phyloP scores from a whole-genome alignment of 53 echinoderm and acorn worm species.

The Holothuria leucospilota region DNA sequence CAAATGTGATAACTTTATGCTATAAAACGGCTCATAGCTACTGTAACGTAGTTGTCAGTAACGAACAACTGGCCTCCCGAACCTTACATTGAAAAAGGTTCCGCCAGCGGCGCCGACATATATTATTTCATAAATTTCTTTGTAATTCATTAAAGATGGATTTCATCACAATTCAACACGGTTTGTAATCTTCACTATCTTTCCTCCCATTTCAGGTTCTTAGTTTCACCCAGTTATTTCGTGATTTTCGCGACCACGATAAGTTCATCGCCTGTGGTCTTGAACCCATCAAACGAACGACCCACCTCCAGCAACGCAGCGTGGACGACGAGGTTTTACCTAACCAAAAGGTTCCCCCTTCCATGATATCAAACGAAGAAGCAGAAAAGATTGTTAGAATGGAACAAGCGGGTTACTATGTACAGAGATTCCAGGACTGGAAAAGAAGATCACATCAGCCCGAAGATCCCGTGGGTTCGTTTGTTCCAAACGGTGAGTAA shows the following conservation, averaged over 20 bases:
- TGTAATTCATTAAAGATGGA: neutral
- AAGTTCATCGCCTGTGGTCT: slow-evolving; percentile 92
- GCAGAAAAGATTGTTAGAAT: slow-evolving; percentile 18
- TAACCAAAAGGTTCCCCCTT: slow-evolving; percentile 22
- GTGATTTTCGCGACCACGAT: slow-evolving; percentile 87
- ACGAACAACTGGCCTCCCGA: no score
- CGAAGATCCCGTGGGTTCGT: slow-evolving; percentile 32
- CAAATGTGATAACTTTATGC: no score
- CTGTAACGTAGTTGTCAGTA: no score
- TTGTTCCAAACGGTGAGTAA: slow-evolving; percentile 57
- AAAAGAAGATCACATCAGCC: slow-evolving; percentile 55
- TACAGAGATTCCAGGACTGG: slow-evolving; percentile 63
- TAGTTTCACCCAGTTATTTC: slow-evolving; percentile 93
- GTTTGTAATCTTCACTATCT: neutral
- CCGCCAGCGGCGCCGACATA: no score
- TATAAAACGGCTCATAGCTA: no score
- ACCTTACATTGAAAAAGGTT: no score
- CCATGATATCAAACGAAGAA: slow-evolving; percentile 11
- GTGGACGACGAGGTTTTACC: slow-evolving; percentile 36
- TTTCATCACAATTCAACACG: neutral
- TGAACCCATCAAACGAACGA: slow-evolving; percentile 75
- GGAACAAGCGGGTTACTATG: slow-evolving; percentile 62
- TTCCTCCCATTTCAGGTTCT: slow-evolving; percentile 58
- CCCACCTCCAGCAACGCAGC: slow-evolving; percentile 54
- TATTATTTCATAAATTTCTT: neutral